Conservation (phyloP, 2,113 vertebrate species). For the Isichthys henryi region DNA sequence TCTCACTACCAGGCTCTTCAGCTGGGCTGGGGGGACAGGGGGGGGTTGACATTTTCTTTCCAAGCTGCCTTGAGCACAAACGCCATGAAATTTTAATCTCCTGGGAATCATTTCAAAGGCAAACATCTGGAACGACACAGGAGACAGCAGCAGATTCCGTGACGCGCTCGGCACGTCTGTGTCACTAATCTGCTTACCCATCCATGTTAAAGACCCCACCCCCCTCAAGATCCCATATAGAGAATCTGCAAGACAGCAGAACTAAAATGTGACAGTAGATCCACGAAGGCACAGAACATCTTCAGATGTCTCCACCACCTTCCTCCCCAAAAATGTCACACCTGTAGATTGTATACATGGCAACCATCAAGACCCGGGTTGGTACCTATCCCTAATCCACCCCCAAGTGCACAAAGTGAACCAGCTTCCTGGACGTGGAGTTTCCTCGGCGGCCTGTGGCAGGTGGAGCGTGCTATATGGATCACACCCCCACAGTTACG, state of each 20-base stretch:
- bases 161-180: neutral
- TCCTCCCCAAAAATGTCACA: neutral
- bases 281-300: neutral
- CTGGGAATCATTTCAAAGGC: conserved; percentile 21
- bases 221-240: neutral
- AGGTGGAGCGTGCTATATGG: neutral
- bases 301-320: neutral
- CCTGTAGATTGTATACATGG: neutral
- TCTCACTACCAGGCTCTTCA: conserved; percentile 14
- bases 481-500: neutral
- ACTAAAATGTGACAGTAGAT: neutral
- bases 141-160: neutral
- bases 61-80: conserved; percentile 5
- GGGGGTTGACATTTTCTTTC: conserved; percentile 22
- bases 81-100: conserved; percentile 23
- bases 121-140: conserved; percentile 25
- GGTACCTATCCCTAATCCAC: too few species aligned
- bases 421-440: neutral
- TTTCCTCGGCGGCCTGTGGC: neutral
- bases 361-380: neutral
- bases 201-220: neutral
- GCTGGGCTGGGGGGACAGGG: conserved; percentile 11
- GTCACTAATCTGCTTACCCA: neutral
- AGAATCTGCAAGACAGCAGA: neutral
- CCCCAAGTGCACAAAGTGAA: neutral